phyloP scores from a whole-genome alignment of 2,888 invertebrate species.

The Scaeva pyrastri region DNA sequence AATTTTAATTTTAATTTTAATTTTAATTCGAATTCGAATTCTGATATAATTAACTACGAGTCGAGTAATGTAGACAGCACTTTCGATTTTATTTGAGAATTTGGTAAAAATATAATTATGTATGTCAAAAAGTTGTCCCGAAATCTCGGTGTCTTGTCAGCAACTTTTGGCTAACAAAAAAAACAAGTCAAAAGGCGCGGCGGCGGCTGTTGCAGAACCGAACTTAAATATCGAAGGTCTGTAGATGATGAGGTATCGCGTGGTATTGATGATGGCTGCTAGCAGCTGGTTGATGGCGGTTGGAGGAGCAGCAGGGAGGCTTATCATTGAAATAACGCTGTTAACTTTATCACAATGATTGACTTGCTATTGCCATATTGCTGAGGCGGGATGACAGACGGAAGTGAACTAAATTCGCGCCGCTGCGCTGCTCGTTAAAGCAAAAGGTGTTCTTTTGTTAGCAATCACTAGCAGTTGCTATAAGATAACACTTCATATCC shows the following conservation, averaged over 20 bases:
- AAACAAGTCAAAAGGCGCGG: background rate
- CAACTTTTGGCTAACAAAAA: background rate
- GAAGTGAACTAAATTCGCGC: slow-evolving; percentile 54
- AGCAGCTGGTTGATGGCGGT: background rate
- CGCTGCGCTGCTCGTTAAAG: slow-evolving; percentile 11
- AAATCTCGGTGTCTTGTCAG: slow-evolving; percentile 11
- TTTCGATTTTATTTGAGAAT: slow-evolving; percentile 31
- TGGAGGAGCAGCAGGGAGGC: background rate
- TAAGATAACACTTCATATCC: slow-evolving; percentile 66
- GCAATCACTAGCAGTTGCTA: slow-evolving; percentile 46
- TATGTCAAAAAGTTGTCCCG: slow-evolving; percentile 11
- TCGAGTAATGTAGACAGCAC: slow-evolving; percentile 2
- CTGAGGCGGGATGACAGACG: slow-evolving; percentile 25
- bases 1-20: slow-evolving; percentile 46
- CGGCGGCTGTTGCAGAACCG: too few relatives aligned
- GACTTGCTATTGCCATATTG: slow-evolving; percentile 53
- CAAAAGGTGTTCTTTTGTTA: slow-evolving; percentile 51
- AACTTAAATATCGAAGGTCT: background rate
- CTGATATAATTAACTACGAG: slow-evolving; percentile 43
- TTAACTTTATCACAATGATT: slow-evolving; percentile 60
- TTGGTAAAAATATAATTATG: background rate
- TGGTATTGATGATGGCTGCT: background rate
- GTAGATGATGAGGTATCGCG: background rate
- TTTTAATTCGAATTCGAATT: slow-evolving; percentile 34
- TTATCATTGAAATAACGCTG: slow-evolving; percentile 57